Base-by-base conservation (phyloP, 2,888 invertebrate genomes). In the Aphidoletes aphidimyza region DNA sequence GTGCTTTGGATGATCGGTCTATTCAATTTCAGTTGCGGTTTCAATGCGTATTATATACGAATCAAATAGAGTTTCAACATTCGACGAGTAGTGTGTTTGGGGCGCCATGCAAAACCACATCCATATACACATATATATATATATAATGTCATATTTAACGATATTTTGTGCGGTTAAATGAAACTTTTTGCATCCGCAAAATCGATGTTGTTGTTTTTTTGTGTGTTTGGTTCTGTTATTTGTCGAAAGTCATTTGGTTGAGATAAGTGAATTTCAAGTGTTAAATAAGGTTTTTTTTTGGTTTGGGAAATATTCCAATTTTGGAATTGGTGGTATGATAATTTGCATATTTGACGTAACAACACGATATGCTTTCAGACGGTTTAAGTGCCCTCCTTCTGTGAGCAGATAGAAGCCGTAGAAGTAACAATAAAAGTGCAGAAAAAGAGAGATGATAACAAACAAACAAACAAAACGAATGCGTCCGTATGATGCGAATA, bases 261-360 rank as follows among this genome's bases (percentile, higher is more conserved):
- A 54, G 54, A 54, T 54, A 54, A 54, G 54, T 54, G 54, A 54
- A 54, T 54, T 54, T 54, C 54, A 54, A 54, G 54, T 54, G 54
- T 54, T 54, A 54, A 54, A 54, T 54, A 54, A 3, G 54, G 54
- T 54, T 54, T 54, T n/a, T n/a, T n/a, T n/a, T n/a, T n/a, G n/a
- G n/a, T n/a, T n/a, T n/a, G n/a, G n/a, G n/a, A n/a, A n/a, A n/a
- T n/a, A n/a, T n/a, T n/a, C n/a, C n/a, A n/a, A n/a, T n/a, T n/a
- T n/a, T n/a, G n/a, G n/a, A n/a, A n/a, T n/a, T n/a, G n/a, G n/a
- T n/a, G n/a, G n/a, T n/a, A n/a, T n/a, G n/a, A 42, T 11, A 42
- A 47, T 47, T 47, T 47, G 17, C 47, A 47, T 47, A 47, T 47
- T n/a, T n/a, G n/a, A n/a, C n/a, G n/a, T n/a, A n/a, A n/a, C n/a